Evolutionary conservation across 1,140 invertebrate genomes (phyloP).

Genomic region (Steinernema feltiae): DNA sequence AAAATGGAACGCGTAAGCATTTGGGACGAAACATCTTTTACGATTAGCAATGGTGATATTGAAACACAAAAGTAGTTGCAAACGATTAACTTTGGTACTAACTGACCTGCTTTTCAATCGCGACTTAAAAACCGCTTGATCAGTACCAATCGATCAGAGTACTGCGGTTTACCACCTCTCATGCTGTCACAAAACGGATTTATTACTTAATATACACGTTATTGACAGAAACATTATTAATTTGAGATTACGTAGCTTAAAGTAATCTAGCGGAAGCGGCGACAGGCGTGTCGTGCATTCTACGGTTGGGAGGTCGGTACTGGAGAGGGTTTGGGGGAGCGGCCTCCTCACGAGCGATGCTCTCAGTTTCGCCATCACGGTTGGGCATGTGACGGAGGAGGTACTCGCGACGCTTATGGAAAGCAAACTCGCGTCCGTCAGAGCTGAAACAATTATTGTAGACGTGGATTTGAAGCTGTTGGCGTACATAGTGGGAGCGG

Average conservation of each 20-base stretch:
- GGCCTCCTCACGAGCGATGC: slow-evolving; percentile 19
- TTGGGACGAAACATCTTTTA: no score
- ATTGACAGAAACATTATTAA: background rate
- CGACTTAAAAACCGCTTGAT: no score
- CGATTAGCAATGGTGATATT: no score
- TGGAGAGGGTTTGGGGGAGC: slow-evolving; percentile 33
- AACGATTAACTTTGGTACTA: no score
- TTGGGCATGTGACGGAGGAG: background rate
- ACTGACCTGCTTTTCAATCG: no score
- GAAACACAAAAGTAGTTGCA: no score
- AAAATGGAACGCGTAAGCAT: background rate
- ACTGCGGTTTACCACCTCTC: no score
- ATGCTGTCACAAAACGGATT: no score
- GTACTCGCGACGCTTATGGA: slow-evolving; percentile 16
- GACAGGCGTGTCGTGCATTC: background rate
- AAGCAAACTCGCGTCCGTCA: slow-evolving; percentile 24
- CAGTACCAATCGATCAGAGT: no score
- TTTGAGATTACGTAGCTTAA: background rate
- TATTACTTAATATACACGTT: background rate
- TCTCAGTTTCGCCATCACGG: background rate
- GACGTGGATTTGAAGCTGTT: background rate
- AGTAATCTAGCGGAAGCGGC: background rate
- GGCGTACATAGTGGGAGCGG: slow-evolving; percentile 19
- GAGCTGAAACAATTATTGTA: background rate
- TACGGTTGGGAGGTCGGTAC: slow-evolving; percentile 32